phyloP scores from a whole-genome alignment of 2,113 vertebrate genomes.

The Perca schrenkii region DNA sequence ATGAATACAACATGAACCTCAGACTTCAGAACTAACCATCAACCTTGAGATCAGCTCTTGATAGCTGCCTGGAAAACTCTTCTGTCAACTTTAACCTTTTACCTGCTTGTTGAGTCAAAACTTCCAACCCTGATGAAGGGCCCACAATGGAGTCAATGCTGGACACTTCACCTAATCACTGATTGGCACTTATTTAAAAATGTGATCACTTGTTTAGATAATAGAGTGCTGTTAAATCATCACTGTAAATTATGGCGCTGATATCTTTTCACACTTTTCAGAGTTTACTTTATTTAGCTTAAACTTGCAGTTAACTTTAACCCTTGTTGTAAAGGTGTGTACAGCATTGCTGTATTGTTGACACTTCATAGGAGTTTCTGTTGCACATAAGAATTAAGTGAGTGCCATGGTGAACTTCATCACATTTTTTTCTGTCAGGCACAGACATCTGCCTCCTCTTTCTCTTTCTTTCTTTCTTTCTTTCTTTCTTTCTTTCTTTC shows the following conservation, averaged over 20 bases:
- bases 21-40: constrained; percentile 4
- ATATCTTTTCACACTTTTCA: no score
- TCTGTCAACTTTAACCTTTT: neutral
- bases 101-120: constrained; percentile 1
- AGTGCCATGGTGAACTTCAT: neutral
- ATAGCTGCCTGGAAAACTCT: constrained; percentile 86
- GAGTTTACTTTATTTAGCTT: neutral
- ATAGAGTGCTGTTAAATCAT: neutral
- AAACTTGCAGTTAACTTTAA: neutral
- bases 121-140: neutral
- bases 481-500: neutral
- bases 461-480: neutral
- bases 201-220: neutral
- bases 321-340: neutral
- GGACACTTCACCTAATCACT: neutral
- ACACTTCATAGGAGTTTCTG: neutral
- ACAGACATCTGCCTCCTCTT: neutral
- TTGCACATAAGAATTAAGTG: neutral
- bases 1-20: neutral
- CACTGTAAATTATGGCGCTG: neutral
- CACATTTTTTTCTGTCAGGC: neutral
- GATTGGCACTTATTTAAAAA: neutral
- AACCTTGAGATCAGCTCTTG: constrained; percentile 50
- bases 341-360: constrained; percentile 2
- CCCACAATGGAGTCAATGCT: constrained; percentile 6